phyloP scores from a whole-genome alignment of 2,888 invertebrate species.

The Cyrtodaria siliqua region DNA sequence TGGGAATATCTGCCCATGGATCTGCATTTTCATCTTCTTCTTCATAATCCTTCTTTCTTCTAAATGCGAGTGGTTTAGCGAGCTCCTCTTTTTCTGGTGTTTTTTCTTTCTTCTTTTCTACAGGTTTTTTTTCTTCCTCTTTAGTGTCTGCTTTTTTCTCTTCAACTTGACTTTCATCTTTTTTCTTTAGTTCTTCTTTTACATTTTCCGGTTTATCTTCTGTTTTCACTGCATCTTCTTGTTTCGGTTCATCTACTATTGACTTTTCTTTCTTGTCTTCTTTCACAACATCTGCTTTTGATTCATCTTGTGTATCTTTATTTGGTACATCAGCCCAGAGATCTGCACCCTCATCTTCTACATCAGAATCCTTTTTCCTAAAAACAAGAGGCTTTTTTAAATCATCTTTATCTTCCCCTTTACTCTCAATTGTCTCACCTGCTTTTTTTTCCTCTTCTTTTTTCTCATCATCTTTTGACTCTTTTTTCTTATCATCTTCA shows the following conservation, averaged over 20 bases:
- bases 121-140: slow-evolving; percentile 9
- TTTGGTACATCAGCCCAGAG: slow-evolving; percentile 32
- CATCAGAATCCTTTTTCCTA: slow-evolving; percentile 23
- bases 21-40: slow-evolving; percentile 41
- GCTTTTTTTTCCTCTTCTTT: slow-evolving; percentile 11
- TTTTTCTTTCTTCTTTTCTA: slow-evolving; percentile 20
- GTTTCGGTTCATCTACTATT: slow-evolving; percentile 25
- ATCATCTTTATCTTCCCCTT: slow-evolving; percentile 26
- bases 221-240: slow-evolving; percentile 19
- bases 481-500: slow-evolving; percentile 13
- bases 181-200: slow-evolving; percentile 10
- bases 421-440: slow-evolving; percentile 18
- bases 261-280: slow-evolving; percentile 16
- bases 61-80: slow-evolving; percentile 30
- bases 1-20: slow-evolving; percentile 29
- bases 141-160: slow-evolving; percentile 9
- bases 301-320: slow-evolving; percentile 33
- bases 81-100: slow-evolving; percentile 22
- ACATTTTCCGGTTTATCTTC: slow-evolving; percentile 20
- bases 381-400: slow-evolving; percentile 30
- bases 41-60: slow-evolving; percentile 30
- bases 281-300: slow-evolving; percentile 32
- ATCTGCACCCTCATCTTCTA: slow-evolving; percentile 42
- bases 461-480: slow-evolving; percentile 11
- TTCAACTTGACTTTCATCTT: slow-evolving; percentile 3